Percentiles rank a stretch among this genome's conserved stretches.
phyloP scores from a whole-genome alignment of 1,140 invertebrate species.

The Homalodisca vitripennis region DNA sequence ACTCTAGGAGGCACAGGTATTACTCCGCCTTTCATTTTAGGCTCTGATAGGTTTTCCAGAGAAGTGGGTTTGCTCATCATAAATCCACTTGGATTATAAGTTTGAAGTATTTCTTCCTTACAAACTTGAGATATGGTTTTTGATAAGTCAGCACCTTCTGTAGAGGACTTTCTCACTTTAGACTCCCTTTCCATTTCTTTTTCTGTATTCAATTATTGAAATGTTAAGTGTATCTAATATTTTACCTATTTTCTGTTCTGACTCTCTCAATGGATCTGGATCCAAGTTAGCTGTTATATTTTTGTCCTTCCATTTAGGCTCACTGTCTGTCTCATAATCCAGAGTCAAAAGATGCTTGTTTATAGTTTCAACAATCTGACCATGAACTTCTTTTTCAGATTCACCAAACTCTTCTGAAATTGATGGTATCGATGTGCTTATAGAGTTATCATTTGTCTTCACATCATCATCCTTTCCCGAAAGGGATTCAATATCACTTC shows the following conservation, averaged over 20 bases:
- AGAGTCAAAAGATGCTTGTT: slow-evolving; percentile 44
- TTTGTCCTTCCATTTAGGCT: slow-evolving; percentile 23
- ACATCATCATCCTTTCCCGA: slow-evolving; percentile 41
- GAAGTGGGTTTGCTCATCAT: slow-evolving; percentile 6
- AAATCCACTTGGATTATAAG: slow-evolving; percentile 26
- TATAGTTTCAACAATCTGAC: slow-evolving; percentile 46
- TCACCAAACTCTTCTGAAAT: slow-evolving; percentile 8
- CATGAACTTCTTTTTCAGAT: slow-evolving; percentile 37
- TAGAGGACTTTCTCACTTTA: slow-evolving; percentile 21
- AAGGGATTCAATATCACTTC: slow-evolving; percentile 20
- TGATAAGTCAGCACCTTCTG: slow-evolving; percentile 33
- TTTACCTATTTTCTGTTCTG: slow-evolving; percentile 34
- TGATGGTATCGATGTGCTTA: slow-evolving; percentile 4
- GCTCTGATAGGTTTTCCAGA: slow-evolving; percentile 6
- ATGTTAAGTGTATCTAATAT: slow-evolving; percentile 41
- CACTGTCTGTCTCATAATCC: slow-evolving; percentile 44
- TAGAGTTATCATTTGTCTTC: slow-evolving; percentile 36
- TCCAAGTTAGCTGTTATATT: slow-evolving; percentile 36
- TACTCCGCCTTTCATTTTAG: slow-evolving; percentile 5
- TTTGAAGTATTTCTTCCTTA: slow-evolving; percentile 31
- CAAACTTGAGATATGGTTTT: slow-evolving; percentile 35
- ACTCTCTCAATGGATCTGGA: slow-evolving; percentile 37
- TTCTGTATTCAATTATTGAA: slow-evolving; percentile 36
- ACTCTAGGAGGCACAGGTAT: slow-evolving; percentile 27
- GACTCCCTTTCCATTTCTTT: slow-evolving; percentile 25